Conservation (phyloP, 1,140 invertebrate genomes). For the Psilanteris sp. region DNA sequence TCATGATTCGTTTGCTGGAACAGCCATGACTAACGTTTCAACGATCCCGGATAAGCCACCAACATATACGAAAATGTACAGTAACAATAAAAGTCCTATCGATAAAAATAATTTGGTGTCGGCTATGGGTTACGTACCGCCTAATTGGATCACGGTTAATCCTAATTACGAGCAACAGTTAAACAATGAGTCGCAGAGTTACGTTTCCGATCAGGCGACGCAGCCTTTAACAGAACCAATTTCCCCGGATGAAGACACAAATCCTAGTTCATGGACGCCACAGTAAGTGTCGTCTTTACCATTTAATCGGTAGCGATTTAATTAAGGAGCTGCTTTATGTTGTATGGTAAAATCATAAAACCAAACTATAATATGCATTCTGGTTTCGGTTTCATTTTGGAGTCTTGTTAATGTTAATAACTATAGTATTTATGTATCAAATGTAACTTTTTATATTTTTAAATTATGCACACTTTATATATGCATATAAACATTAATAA, state of each 20-base stretch:
- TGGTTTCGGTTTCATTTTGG: too few relatives aligned
- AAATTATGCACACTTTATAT: too few relatives aligned
- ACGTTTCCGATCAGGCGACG: constrained; percentile 39
- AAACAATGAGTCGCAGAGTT: constrained; percentile 40
- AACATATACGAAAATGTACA: constrained; percentile 34
- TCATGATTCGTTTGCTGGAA: constrained; percentile 5
- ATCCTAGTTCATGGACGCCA: constrained; percentile 57
- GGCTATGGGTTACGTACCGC: constrained; percentile 38
- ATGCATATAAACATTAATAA: too few relatives aligned
- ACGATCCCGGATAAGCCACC: constrained; percentile 27
- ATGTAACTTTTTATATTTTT: too few relatives aligned
- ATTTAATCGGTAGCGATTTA: constrained; percentile 12
- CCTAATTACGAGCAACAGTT: constrained; percentile 63
- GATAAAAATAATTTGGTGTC: constrained; percentile 64
- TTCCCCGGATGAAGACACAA: constrained; percentile 51
- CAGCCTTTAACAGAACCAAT: constrained; percentile 36
- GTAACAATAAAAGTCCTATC: constrained; percentile 59
- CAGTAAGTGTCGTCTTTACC: constrained; percentile 55
- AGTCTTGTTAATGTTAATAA: too few relatives aligned
- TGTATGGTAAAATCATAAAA: too few relatives aligned
- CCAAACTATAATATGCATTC: too few relatives aligned
- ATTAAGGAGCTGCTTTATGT: constrained; percentile 4
- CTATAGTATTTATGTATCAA: too few relatives aligned
- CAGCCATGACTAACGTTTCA: constrained; percentile 12
- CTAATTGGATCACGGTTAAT: constrained; percentile 57